phyloP scores from a whole-genome alignment of 2,888 invertebrate species.

The Drosophila neotestacea region DNA sequence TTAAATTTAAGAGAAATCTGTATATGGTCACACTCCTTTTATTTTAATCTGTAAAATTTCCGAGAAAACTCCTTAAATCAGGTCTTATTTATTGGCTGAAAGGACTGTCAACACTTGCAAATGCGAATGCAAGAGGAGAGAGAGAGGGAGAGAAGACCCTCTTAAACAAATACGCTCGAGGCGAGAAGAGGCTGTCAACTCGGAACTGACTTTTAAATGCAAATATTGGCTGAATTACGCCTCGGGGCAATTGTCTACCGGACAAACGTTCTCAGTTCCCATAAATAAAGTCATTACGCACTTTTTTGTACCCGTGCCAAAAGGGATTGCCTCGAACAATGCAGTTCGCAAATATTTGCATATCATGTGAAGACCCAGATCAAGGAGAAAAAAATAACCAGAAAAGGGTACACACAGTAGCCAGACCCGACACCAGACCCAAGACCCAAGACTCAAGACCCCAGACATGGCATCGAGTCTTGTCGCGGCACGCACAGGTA shows the following conservation, averaged over 20 bases:
- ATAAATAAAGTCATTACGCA: slow-evolving; percentile 81
- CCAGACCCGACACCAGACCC: slow-evolving; percentile 8
- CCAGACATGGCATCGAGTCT: slow-evolving; percentile 7
- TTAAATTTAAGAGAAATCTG: slow-evolving; percentile 49
- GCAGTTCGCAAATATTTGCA: slow-evolving; percentile 71
- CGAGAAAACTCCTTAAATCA: slow-evolving; percentile 66
- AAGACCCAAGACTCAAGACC: background rate
- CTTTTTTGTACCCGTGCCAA: slow-evolving; percentile 41
- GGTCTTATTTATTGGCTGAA: slow-evolving; percentile 58
- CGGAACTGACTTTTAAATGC: slow-evolving; percentile 54
- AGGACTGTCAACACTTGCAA: slow-evolving; percentile 58
- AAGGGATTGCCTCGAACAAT: slow-evolving; percentile 35
- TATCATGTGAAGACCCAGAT: slow-evolving; percentile 48
- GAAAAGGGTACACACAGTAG: slow-evolving; percentile 63
- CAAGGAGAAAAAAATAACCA: slow-evolving; percentile 10
- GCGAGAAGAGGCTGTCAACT: slow-evolving; percentile 15
- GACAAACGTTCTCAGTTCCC: slow-evolving; percentile 37
- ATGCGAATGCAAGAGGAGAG: slow-evolving; percentile 3
- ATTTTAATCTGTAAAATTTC: slow-evolving; percentile 30
- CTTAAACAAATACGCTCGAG: slow-evolving; percentile 34
- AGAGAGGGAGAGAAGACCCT: background rate
- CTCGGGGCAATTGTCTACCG: slow-evolving; percentile 60
- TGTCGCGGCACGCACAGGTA: slow-evolving; percentile 49
- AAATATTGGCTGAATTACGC: slow-evolving; percentile 57
- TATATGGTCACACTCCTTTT: slow-evolving; percentile 5